phyloP scores from a whole-genome alignment of 37 sponge, comb jelly and placozoan species.

The Agelas oroides region DNA sequence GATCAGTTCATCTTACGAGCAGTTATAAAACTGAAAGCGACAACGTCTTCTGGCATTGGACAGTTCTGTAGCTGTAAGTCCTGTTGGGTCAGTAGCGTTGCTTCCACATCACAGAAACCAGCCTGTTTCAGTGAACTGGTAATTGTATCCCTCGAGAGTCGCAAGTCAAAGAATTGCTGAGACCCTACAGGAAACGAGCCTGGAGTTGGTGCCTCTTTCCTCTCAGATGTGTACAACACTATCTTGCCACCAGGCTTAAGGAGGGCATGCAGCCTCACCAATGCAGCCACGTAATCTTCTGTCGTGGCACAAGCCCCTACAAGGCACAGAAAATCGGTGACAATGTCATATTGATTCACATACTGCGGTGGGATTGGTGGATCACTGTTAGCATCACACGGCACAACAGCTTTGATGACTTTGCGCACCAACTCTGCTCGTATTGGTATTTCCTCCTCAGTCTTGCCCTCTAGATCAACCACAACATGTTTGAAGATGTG shows the following conservation, averaged over 20 bases:
- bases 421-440: conserved; percentile 20
- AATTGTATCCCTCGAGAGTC: too few relatives aligned
- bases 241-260: conserved; percentile 40
- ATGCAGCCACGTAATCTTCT: conserved; percentile 11
- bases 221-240: background rate
- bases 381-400: conserved; percentile 37
- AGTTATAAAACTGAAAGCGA: too few relatives aligned
- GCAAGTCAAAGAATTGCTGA: too few relatives aligned
- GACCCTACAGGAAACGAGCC: too few relatives aligned
- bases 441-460: conserved; percentile 4
- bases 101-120: too few relatives aligned
- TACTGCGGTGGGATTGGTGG: conserved; percentile 9
- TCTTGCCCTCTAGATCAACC: conserved; percentile 37
- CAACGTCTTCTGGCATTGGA: too few relatives aligned
- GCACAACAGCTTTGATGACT: conserved; percentile 45
- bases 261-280: background rate
- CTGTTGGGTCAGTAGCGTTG: too few relatives aligned
- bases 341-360: conserved; percentile 38
- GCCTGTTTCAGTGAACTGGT: too few relatives aligned
- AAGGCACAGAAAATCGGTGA: conserved; percentile 15
- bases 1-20: too few relatives aligned
- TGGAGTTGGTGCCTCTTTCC: too few relatives aligned
- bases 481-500: conserved; percentile 54
- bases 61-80: too few relatives aligned
- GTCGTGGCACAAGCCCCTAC: background rate